A percentile compares a stretch with the other conserved stretches of the same genome.
Evolutionary conservation across 1,140 invertebrate genomes (phyloP).

Genomic region (Drosophila murphyi): DNA sequence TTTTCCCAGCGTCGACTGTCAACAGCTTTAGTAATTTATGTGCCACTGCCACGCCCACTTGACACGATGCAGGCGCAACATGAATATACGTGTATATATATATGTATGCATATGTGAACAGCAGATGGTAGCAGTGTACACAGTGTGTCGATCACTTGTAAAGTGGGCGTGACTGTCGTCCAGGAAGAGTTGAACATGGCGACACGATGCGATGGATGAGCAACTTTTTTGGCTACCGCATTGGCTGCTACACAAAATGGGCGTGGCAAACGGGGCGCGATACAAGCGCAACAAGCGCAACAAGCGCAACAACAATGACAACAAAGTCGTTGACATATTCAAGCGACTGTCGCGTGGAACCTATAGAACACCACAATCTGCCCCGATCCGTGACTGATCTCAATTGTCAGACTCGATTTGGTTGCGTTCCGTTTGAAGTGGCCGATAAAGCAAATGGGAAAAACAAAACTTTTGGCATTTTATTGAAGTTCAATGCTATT

Average conservation of each 20-base stretch:
- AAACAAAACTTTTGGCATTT: constrained; percentile 69
- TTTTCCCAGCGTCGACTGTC: constrained; percentile 60
- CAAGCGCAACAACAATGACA: neutral
- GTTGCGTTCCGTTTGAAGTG: constrained; percentile 56
- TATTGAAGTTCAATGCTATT: constrained; percentile 78
- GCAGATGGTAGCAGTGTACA: constrained; percentile 43
- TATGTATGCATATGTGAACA: constrained; percentile 10
- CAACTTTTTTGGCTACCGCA: constrained; percentile 58
- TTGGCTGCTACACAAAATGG: constrained; percentile 73
- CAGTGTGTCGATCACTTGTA: constrained; percentile 59
- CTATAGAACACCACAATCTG: constrained; percentile 7
- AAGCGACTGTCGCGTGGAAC: constrained; percentile 10
- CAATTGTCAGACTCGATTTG: constrained; percentile 65
- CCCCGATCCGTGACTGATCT: constrained; percentile 17
- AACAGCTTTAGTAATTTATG: constrained; percentile 73
- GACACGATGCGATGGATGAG: constrained; percentile 57
- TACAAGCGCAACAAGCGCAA: constrained; percentile 24
- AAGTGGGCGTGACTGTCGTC: constrained; percentile 62
- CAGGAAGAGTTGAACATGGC: constrained; percentile 72
- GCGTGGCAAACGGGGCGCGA: constrained; percentile 58
- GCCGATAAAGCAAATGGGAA: constrained; percentile 21
- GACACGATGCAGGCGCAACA: constrained; percentile 24
- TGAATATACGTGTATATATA: constrained; percentile 19
- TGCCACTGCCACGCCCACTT: constrained; percentile 66
- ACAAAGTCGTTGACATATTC: constrained; percentile 67